phyloP scores from a whole-genome alignment of 2,797 vertebrate genomes.

The Centroberyx gerrardi region DNA sequence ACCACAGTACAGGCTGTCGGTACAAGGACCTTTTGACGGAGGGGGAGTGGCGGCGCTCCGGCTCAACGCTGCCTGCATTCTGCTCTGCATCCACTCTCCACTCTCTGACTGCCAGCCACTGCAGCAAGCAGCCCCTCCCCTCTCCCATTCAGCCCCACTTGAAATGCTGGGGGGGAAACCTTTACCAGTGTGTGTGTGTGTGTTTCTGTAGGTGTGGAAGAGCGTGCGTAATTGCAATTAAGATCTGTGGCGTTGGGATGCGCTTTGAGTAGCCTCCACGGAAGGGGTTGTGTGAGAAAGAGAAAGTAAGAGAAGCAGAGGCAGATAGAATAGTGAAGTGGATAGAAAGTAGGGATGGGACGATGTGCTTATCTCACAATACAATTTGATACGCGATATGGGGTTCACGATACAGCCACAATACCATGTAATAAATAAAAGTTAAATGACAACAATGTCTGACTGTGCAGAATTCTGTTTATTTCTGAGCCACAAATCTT shows the following conservation, averaged over 20 bases:
- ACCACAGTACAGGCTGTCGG: constrained; percentile 69
- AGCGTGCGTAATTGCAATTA: constrained; percentile 63
- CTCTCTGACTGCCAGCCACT: constrained; percentile 57
- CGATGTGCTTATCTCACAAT: no score
- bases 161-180: constrained; percentile 33
- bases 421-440: no score
- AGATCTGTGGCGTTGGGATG: constrained; percentile 61
- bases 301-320: constrained; percentile 12
- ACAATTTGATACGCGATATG: no score
- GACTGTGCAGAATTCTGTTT: no score
- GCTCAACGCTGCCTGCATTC: constrained; percentile 49
- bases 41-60: constrained; percentile 22
- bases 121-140: constrained; percentile 66
- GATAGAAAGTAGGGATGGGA: no score
- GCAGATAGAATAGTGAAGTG: not conserved
- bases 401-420: no score
- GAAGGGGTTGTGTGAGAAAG: constrained; percentile 24
- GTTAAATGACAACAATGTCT: no score
- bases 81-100: constrained; percentile 46
- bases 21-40: constrained; percentile 82
- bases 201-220: constrained; percentile 34
- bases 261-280: constrained; percentile 52
- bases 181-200: constrained; percentile 38
- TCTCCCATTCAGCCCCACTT: constrained; percentile 59
- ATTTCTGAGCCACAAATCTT: no score